A percentile compares a stretch with the other conserved stretches of the same genome.
Conservation (phyloP, 2,797 vertebrate genomes). For the Pempheris klunzingeri region DNA sequence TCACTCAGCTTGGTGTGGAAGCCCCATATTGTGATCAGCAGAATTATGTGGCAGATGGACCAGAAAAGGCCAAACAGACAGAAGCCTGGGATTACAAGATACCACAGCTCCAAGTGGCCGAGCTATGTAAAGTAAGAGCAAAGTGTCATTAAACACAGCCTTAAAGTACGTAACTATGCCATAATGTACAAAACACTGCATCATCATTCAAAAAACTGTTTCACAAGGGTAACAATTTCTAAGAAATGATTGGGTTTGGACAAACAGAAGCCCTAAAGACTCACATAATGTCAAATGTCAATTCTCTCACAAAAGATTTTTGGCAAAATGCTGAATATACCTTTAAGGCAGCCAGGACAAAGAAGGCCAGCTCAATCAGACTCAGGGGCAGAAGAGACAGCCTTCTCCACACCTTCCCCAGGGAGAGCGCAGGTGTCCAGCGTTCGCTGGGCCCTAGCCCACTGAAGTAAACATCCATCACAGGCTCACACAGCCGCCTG, state of each 20-base stretch:
- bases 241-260: background rate
- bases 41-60: slow-evolving; percentile 94
- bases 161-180: background rate
- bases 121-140: slow-evolving; percentile 72
- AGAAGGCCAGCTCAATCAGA: slow-evolving; percentile 85
- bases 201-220: slow-evolving; percentile 7
- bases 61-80: slow-evolving; percentile 96
- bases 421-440: slow-evolving; percentile 93
- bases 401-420: slow-evolving; percentile 90
- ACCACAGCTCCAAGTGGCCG: slow-evolving; percentile 91
- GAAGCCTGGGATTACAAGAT: slow-evolving; percentile 98
- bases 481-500: slow-evolving; percentile 92
- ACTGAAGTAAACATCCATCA: slow-evolving; percentile 96
- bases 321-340: slow-evolving; percentile 51
- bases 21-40: slow-evolving; percentile 97
- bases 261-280: slow-evolving; percentile 9
- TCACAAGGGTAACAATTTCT: background rate
- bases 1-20: slow-evolving; percentile 97
- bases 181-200: background rate
- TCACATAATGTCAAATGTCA: slow-evolving; percentile 14
- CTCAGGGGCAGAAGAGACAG: slow-evolving; percentile 92
- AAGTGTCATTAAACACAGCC: slow-evolving; percentile 1
- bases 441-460: slow-evolving; percentile 93
- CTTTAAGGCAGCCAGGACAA: slow-evolving; percentile 79
- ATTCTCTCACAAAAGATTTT: slow-evolving; percentile 1